phyloP scores from a whole-genome alignment of 2,797 vertebrate species.

The Anas bahamensis region DNA sequence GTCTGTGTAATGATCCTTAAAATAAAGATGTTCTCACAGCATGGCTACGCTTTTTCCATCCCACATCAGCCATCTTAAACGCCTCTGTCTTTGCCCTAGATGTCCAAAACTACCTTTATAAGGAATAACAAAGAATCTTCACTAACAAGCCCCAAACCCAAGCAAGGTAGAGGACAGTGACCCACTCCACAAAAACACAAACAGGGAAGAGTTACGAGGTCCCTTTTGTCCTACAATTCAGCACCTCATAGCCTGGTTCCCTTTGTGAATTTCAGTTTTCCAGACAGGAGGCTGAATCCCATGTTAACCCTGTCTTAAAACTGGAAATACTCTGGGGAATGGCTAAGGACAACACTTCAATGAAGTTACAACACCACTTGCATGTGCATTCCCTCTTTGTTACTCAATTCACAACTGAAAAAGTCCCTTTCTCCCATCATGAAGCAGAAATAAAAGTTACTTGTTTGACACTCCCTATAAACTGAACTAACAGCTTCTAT shows the following conservation, averaged over 20 bases:
- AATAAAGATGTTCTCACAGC: not conserved
- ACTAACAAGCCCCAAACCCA: not conserved
- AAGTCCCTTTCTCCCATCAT: not conserved
- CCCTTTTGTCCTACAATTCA: not conserved
- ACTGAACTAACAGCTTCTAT: not conserved
- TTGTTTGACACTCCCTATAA: not conserved
- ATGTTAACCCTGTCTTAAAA: not conserved
- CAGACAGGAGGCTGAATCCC: not conserved
- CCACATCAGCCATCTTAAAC: not conserved
- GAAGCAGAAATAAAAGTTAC: not conserved
- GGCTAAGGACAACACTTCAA: not conserved
- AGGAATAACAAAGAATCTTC: not conserved
- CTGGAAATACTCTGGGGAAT: not conserved
- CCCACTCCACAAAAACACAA: not conserved
- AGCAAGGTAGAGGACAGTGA: not conserved
- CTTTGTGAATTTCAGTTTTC: accelerated
- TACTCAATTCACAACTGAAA: not conserved
- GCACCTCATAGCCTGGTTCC: not conserved
- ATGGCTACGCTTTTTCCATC: not conserved
- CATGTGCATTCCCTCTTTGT: not conserved
- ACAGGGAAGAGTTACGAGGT: not conserved
- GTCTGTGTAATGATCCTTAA: not conserved
- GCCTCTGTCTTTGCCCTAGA: not conserved
- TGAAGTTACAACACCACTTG: not conserved
- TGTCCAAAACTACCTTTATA: not conserved